phyloP scores from a whole-genome alignment of 1,140 invertebrate species.

The Phymastichus coffea region DNA sequence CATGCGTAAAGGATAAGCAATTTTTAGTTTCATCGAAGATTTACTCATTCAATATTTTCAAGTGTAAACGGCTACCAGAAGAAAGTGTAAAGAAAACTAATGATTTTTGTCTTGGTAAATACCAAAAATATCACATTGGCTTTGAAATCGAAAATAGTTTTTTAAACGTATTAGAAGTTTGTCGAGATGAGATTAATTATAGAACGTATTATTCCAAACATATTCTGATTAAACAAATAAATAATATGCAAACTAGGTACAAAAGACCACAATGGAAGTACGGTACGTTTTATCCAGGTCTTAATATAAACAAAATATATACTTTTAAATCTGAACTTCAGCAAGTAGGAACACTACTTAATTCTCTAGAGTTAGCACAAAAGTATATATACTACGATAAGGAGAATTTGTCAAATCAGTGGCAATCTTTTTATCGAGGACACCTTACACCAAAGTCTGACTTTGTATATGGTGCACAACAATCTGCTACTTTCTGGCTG shows the following conservation, averaged over 20 bases:
- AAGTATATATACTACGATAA: constrained; percentile 34
- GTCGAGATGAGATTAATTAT: constrained; percentile 48
- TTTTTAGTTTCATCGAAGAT: constrained; percentile 29
- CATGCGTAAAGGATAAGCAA: constrained; percentile 28
- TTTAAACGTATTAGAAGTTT: constrained; percentile 49
- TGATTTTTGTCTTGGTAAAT: not conserved
- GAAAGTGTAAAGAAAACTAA: not conserved
- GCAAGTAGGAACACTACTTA: constrained; percentile 38
- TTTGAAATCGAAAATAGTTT: constrained; percentile 37
- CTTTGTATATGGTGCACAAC: constrained; percentile 50
- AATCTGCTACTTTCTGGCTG: constrained; percentile 55
- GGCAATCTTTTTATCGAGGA: too few species aligned
- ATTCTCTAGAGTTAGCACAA: constrained; percentile 34
- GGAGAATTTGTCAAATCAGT: constrained; percentile 41
- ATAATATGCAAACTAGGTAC: constrained; percentile 34
- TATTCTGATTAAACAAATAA: constrained; percentile 38
- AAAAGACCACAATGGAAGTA: constrained; percentile 40
- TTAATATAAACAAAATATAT: constrained; percentile 39
- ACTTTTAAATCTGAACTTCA: constrained; percentile 34
- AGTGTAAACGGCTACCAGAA: not conserved
- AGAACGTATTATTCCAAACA: constrained; percentile 51
- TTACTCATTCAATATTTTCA: constrained; percentile 1
- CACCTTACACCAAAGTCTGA: constrained; percentile 56
- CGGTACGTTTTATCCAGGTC: constrained; percentile 37
- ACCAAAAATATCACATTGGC: constrained; percentile 33